These are phyloP conservation scores for Ditylenchus dipsaci DNA, from an alignment of 1,140 invertebrate genomes.

Conservation along the genomic window DNA sequence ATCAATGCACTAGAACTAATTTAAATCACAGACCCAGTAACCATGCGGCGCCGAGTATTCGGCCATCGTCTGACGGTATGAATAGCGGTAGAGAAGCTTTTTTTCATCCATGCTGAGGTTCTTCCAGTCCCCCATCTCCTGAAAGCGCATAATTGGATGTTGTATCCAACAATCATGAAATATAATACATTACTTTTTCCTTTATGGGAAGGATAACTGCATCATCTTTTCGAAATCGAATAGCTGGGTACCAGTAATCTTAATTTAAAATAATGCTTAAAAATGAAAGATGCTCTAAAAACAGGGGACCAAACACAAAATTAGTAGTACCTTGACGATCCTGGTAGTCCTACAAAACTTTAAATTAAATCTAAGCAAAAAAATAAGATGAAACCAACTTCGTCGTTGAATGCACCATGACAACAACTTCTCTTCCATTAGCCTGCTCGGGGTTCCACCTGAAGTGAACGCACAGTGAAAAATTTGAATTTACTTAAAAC, in stretches of 20 bases:
- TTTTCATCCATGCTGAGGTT: slow-evolving; percentile 49
- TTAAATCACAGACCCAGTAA: slow-evolving; percentile 38
- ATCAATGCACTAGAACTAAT: no score
- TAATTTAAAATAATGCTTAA: no score
- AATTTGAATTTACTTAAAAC: no score
- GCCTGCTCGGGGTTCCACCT: slow-evolving; percentile 56
- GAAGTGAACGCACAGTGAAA: neutral
- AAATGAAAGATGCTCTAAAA: no score
- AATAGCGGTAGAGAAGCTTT: slow-evolving; percentile 55
- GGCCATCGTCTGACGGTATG: slow-evolving; percentile 51
- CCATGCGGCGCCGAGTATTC: slow-evolving; percentile 56
- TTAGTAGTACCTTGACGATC: no score
- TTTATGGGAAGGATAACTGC: slow-evolving; percentile 44
- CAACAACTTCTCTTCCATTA: slow-evolving; percentile 53
- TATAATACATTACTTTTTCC: slow-evolving; percentile 21
- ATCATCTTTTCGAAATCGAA: slow-evolving; percentile 57
- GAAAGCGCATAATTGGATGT: no score
- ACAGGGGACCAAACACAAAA: no score
- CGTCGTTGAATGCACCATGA: slow-evolving; percentile 45
- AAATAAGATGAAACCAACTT: slow-evolving; percentile 33
- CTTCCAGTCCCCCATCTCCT: slow-evolving; percentile 54
- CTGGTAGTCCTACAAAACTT: slow-evolving; percentile 45
- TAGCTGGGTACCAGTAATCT: slow-evolving; percentile 58
- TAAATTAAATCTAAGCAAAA: slow-evolving; percentile 4
- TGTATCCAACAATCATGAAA: no score